Conservation (phyloP, 2,797 vertebrate species). For the Psittacula derbiana region DNA sequence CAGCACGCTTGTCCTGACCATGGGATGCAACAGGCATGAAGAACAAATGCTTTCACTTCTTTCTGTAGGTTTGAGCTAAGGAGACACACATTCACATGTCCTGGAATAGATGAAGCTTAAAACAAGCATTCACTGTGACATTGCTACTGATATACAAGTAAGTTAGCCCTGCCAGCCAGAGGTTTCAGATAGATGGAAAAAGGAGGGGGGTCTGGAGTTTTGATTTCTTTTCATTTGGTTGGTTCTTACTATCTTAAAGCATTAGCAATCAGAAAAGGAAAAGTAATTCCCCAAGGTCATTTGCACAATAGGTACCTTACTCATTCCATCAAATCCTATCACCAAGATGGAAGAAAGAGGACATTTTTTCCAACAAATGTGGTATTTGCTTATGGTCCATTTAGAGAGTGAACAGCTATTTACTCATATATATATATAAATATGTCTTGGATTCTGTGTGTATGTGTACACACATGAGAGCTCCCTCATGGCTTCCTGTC, state of each 20-base stretch:
- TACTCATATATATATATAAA: background rate
- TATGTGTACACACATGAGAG: background rate
- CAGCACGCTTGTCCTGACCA: background rate
- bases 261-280: background rate
- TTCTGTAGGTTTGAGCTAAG: background rate
- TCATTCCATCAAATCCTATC: background rate
- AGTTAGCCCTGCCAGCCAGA: background rate
- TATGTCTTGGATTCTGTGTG: background rate
- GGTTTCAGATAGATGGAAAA: background rate
- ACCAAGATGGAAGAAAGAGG: background rate
- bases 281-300: background rate
- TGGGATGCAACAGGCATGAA: background rate
- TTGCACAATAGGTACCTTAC: accelerated
- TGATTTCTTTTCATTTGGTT: background rate
- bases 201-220: background rate
- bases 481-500: background rate
- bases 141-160: background rate
- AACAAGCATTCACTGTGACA: background rate
- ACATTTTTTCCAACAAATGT: background rate
- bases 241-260: background rate
- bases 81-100: background rate
- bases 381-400: background rate
- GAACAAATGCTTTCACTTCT: background rate
- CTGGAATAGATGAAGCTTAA: background rate
- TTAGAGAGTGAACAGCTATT: background rate